phyloP scores from a whole-genome alignment of 2,797 vertebrate species.

The Sebastolobus altivelis region DNA sequence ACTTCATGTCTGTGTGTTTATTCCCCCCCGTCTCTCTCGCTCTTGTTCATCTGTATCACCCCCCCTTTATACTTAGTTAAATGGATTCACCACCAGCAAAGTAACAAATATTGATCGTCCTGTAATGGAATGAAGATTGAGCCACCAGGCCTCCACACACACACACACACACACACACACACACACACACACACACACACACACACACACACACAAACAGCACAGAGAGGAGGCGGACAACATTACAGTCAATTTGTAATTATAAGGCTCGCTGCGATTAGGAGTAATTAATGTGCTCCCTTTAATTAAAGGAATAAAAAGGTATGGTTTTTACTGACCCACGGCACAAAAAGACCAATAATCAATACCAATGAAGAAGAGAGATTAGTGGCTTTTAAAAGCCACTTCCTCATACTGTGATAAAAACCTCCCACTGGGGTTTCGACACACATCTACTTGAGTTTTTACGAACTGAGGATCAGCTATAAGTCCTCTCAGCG shows the following conservation, averaged over 20 bases:
- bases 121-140: constrained; percentile 57
- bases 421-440: neutral
- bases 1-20: constrained; percentile 25
- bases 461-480: constrained; percentile 1
- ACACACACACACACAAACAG: neutral
- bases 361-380: constrained; percentile 48
- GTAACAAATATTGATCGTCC: constrained; percentile 47
- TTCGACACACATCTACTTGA: neutral
- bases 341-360: constrained; percentile 17
- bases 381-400: constrained; percentile 51
- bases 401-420: constrained; percentile 1
- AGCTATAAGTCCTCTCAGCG: neutral
- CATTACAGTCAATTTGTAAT: constrained; percentile 56
- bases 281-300: constrained; percentile 40
- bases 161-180: neutral
- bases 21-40: constrained; percentile 2
- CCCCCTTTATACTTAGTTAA: constrained; percentile 7
- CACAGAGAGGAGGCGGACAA: constrained; percentile 8
- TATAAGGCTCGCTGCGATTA: constrained; percentile 50
- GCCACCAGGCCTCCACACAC: neutral
- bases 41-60: constrained; percentile 21
- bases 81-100: constrained; percentile 35
- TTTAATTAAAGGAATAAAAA: constrained; percentile 64
- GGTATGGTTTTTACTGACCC: constrained; percentile 35
- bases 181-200: too few relatives aligned